Conservation (phyloP, 2,797 vertebrate species). For the Microctenopoma steveboyesi region DNA sequence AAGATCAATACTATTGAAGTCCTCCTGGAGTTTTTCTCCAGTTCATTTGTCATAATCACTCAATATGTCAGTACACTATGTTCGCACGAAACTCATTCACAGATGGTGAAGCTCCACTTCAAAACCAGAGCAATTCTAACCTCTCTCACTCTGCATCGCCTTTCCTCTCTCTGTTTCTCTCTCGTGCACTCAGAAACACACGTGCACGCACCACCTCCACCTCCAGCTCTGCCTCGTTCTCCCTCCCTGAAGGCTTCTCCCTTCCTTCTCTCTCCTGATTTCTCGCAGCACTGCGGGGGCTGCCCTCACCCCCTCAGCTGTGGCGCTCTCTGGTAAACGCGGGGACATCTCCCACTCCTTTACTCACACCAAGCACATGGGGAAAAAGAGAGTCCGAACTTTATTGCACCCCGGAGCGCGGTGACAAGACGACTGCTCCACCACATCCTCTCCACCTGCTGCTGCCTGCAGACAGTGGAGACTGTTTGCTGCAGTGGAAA, state of each 20-base stretch:
- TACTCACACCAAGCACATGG: conserved; percentile 26
- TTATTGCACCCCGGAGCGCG: conserved; percentile 54
- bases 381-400: conserved; percentile 40
- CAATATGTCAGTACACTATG: too few species aligned
- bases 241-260: conserved; percentile 6
- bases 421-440: conserved; percentile 68
- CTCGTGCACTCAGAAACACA: background rate
- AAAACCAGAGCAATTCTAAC: too few species aligned
- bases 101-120: too few species aligned
- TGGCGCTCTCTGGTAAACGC: conserved; percentile 64
- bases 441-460: conserved; percentile 52
- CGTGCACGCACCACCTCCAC: too few species aligned
- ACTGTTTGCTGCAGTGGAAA: background rate
- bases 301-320: conserved; percentile 56
- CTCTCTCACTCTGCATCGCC: too few species aligned
- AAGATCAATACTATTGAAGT: too few species aligned
- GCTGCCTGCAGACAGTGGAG: conserved; percentile 54
- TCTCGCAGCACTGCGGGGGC: conserved; percentile 57
- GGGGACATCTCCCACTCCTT: conserved; percentile 53
- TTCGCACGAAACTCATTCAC: too few species aligned
- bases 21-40: too few species aligned
- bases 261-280: conserved; percentile 26
- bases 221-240: too few species aligned
- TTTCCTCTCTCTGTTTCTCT: background rate
- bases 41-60: too few species aligned